Base-by-base conservation (phyloP, 2,888 invertebrate genomes). In the Drosophila mulleri region DNA sequence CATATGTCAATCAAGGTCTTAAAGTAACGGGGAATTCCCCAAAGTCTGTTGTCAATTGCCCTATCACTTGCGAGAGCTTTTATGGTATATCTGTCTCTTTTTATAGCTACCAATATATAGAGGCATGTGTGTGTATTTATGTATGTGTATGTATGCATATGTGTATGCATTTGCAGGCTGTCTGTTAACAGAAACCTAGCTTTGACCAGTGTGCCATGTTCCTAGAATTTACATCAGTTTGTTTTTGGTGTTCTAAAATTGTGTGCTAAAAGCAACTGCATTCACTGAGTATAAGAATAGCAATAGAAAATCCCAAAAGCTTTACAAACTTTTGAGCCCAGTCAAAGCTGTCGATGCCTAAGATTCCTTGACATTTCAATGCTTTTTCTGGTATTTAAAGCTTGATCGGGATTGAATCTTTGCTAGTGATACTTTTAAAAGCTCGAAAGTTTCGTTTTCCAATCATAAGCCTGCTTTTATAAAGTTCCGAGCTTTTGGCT, bases 1-100 rank as follows among this genome's bases (percentile, higher is more conserved):
- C 67, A 73, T 48, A 72, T 86, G 78, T 75, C 78, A 83, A 81
- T 81, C 57, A 64, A 58, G 72, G 70, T 67, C 68, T 83, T 82
- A 71, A 59, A 58, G 72, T 32, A 57, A 47, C 14, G 3, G 39
- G 26, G 35, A 32, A 61, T 45, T 61, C 52, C 52, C 39, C 18
- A 6, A 42, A 42, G 54, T 41, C 20, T 35, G 23, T 18, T 20
- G 45, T 50, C 32, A 42, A 42, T 50, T 53, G 45, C 35, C 32
- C 45, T n/a, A 47, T 14, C 16, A 5, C 20, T 26, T 50, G n/a
- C 23, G 35, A 20, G 58, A 59, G 50, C 37, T 64, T 44, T 35
- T 44, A 16, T 20, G 16, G 18, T 29, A 32, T 42, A 42, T 9
- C 8, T 56, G 32, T 14, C 20, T 20, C 20, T 52, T 53, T 16